Conservation (phyloP, 2,888 invertebrate genomes). For the Caenorhabditis japonica region DNA sequence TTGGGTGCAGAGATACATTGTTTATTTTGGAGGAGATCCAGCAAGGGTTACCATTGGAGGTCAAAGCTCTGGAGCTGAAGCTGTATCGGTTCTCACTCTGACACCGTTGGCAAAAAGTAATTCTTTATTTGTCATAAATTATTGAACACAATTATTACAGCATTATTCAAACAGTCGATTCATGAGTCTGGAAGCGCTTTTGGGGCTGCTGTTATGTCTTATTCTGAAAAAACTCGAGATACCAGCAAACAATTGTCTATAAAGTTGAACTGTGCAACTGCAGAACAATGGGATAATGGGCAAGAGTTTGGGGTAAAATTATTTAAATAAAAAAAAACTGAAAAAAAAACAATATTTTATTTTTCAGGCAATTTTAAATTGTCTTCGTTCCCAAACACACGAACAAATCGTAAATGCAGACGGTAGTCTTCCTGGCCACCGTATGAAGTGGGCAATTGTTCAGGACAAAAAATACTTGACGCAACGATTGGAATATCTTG, state of each 20-base stretch:
- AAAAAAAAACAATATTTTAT: not conserved
- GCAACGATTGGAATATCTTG: constrained; percentile 54
- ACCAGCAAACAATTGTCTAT: constrained; percentile 52
- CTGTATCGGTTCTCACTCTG: constrained; percentile 52
- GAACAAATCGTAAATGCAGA: constrained; percentile 47
- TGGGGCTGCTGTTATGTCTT: constrained; percentile 60
- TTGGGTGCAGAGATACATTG: constrained; percentile 59
- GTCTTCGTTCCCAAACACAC: constrained; percentile 35
- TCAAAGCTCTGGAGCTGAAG: constrained; percentile 59
- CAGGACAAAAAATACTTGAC: constrained; percentile 54
- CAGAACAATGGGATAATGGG: constrained; percentile 47
- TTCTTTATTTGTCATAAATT: not conserved
- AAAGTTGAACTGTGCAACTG: constrained; percentile 43
- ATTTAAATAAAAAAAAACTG: not conserved
- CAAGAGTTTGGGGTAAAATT: constrained; percentile 32
- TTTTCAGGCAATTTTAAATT: constrained; percentile 50
- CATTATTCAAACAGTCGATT: constrained; percentile 48
- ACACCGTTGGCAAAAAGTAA: constrained; percentile 35
- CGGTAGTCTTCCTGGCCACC: constrained; percentile 41
- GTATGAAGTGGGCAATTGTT: constrained; percentile 61
- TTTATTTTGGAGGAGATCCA: constrained; percentile 57
- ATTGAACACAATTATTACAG: constrained; percentile 15
- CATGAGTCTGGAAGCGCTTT: constrained; percentile 58
- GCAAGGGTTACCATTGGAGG: constrained; percentile 55
- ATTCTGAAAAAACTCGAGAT: constrained; percentile 55